Evolutionary conservation across 2,888 invertebrate species (phyloP), one percentile per base, ranked within the genome.

Genomic region (Cylloceria caligata): DNA sequence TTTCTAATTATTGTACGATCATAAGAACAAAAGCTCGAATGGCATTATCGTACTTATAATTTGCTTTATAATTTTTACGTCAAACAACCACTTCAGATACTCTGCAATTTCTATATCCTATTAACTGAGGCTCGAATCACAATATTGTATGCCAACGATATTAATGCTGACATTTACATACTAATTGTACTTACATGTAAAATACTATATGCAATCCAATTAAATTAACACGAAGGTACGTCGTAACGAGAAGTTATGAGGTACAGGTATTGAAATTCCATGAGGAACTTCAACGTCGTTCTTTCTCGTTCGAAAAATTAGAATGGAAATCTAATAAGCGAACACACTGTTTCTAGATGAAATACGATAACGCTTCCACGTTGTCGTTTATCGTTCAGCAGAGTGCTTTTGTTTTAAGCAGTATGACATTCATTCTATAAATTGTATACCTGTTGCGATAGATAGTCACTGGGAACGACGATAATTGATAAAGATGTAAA

Each of bases 181-280:
- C 36, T n/a, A n/a, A n/a, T n/a, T n/a, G n/a, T n/a, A n/a, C n/a
- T n/a, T n/a, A n/a, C n/a, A n/a, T n/a, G n/a, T n/a, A n/a, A n/a
- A n/a, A n/a, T n/a, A n/a, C n/a, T n/a, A n/a, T n/a, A n/a, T n/a
- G 42, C n/a, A 42, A 42, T 24, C 9, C 27, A 24, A 16, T 27
- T 30, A 45, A 65, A 45, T 45, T 16, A n/a, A 65, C 45, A 45
- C 27, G 45, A 62, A 45, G n/a, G 30, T 45, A 24, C 65, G 30
- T 45, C 9, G n/a, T 24, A 4, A 47, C 27, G 65, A 19, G 27
- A 11, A 65, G 45, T 65, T 7, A 21, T 34, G 21, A 49, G 34
- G 34, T 6, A 49, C n/a, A n/a, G n/a, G n/a, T 68, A 68, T 49
- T 49, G 49, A 68, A 68, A 49, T 34, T 19, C 49, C 49, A 11